A percentile compares a stretch with the other conserved stretches of the same genome.
These are phyloP conservation scores for Rhipidura dahli DNA, from an alignment of 2,113 vertebrate genomes.

Conservation along the genomic window DNA sequence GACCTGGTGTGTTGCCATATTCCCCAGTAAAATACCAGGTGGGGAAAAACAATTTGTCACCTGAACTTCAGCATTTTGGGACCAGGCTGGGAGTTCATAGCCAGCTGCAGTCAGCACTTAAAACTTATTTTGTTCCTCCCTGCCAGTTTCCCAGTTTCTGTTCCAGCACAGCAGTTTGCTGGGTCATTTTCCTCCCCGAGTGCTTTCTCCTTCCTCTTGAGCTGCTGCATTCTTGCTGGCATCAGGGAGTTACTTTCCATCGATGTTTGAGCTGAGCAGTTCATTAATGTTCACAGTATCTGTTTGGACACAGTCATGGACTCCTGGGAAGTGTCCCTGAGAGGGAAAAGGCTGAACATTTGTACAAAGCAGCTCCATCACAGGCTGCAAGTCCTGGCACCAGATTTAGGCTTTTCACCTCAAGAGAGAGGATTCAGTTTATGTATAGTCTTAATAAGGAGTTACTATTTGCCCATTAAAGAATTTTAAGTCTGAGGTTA, in stretches of 20 bases:
- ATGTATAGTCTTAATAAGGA: not conserved
- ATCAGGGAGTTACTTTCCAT: not conserved
- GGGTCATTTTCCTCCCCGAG: not conserved
- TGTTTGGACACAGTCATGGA: not conserved
- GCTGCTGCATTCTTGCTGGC: not conserved
- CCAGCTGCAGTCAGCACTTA: not conserved
- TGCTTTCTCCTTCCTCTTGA: not conserved
- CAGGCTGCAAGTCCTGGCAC: not conserved
- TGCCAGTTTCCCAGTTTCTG: not conserved
- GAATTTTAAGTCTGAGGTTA: not conserved
- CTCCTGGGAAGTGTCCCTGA: not conserved
- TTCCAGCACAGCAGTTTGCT: not conserved
- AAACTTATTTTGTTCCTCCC: fast-evolving
- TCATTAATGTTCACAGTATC: not conserved
- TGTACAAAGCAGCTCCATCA: not conserved
- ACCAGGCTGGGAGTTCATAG: not conserved
- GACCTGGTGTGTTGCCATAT: not conserved
- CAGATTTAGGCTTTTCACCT: not conserved
- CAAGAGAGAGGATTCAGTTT: not conserved
- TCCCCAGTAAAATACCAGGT: fast-evolving
- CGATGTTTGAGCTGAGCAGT: fast-evolving
- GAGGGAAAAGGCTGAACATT: not conserved
- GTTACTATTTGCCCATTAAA: not conserved
- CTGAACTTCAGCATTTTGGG: not conserved
- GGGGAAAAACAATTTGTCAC: not conserved